These are phyloP conservation scores for Carabus problematicus DNA, from an alignment of 2,888 invertebrate genomes.

Conservation along the genomic window DNA sequence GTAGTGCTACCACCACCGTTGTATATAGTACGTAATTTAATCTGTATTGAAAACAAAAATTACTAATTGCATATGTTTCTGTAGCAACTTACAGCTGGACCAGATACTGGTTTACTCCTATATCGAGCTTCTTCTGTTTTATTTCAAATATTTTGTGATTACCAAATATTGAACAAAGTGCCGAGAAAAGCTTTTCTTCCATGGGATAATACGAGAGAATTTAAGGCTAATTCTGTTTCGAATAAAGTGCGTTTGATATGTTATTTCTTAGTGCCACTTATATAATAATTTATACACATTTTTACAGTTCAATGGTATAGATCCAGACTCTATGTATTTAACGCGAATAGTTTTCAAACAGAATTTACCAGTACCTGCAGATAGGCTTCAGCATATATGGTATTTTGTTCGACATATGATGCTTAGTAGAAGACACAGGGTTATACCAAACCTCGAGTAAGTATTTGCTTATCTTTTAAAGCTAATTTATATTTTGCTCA, in stretches of 20 bases:
- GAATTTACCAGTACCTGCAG: constrained; percentile 58
- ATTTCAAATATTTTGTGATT: constrained; percentile 74
- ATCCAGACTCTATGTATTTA: constrained; percentile 67
- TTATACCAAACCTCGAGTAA: constrained; percentile 80
- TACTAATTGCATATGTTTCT: constrained; percentile 5
- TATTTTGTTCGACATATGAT: constrained; percentile 74
- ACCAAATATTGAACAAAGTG: constrained; percentile 66
- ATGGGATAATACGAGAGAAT: constrained; percentile 59
- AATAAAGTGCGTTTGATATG: constrained; percentile 28
- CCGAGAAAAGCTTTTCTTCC: constrained; percentile 73
- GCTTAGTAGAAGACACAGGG: constrained; percentile 64
- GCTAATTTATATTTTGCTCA: constrained; percentile 12
- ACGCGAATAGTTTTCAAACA: constrained; percentile 71
- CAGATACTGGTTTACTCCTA: constrained; percentile 60
- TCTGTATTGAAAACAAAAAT: background rate
- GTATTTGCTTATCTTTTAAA: constrained; percentile 52
- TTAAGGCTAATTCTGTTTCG: constrained; percentile 14
- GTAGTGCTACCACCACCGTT: constrained; percentile 67
- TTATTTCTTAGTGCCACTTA: background rate
- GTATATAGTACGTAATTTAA: constrained; percentile 64
- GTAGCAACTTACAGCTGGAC: constrained; percentile 66
- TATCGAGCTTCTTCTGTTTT: constrained; percentile 68
- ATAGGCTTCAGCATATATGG: constrained; percentile 70
- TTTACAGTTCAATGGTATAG: constrained; percentile 53
- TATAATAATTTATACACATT: constrained; percentile 38